phyloP scores from a whole-genome alignment of 1,140 invertebrate genomes.

The Bombus affinis region DNA sequence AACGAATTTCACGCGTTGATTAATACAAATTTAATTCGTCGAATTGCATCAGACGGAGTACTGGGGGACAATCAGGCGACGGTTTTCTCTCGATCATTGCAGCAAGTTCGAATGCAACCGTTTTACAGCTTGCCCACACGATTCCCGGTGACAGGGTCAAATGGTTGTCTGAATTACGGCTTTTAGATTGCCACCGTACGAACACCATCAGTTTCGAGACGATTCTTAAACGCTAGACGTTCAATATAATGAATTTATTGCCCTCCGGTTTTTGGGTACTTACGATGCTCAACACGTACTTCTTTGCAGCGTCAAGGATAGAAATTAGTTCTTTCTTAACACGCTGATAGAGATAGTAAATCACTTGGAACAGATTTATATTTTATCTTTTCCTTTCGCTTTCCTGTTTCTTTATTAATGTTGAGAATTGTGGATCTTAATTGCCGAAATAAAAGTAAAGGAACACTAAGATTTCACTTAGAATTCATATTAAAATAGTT shows the following conservation, averaged over 20 bases:
- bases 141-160: conserved; percentile 50
- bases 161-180: conserved; percentile 54
- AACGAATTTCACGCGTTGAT: conserved; percentile 28
- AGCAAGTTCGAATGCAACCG: background rate
- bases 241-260: conserved; percentile 61
- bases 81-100: conserved; percentile 24
- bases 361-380: background rate
- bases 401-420: too few species aligned
- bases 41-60: conserved; percentile 29
- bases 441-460: too few species aligned
- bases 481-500: too few species aligned
- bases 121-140: conserved; percentile 43
- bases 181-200: conserved; percentile 55
- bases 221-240: conserved; percentile 53
- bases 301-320: too few species aligned
- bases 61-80: conserved; percentile 5
- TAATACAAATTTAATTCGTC: conserved; percentile 44
- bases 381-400: too few species aligned
- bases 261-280: background rate
- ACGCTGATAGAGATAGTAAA: background rate
- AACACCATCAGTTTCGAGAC: conserved; percentile 1
- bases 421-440: too few species aligned
- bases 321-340: background rate
- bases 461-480: too few species aligned
- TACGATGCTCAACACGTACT: background rate